These are phyloP conservation scores for Trichonephila inaurata DNA, from an alignment of 1,140 invertebrate species.

Conservation along the genomic window DNA sequence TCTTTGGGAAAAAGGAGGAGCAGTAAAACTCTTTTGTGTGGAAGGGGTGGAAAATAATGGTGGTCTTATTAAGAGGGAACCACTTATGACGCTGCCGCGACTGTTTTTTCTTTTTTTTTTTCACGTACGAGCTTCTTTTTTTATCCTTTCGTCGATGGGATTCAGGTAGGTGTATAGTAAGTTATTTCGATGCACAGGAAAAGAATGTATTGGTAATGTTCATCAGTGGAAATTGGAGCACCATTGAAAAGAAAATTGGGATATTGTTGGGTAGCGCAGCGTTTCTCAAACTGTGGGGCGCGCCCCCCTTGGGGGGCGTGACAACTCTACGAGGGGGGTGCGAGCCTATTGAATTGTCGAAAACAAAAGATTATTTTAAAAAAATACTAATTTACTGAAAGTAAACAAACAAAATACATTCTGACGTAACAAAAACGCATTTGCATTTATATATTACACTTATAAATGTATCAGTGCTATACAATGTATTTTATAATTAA, in stretches of 20 bases:
- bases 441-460: too few species aligned
- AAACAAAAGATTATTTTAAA: too few species aligned
- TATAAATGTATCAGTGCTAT: too few species aligned
- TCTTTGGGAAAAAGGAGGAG: constrained; percentile 17
- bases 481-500: too few species aligned
- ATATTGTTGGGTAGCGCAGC: background rate
- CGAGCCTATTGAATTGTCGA: too few species aligned
- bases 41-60: constrained; percentile 38
- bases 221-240: background rate
- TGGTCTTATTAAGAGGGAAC: constrained; percentile 48
- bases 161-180: background rate
- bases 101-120: constrained; percentile 10
- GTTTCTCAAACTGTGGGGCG: too few species aligned
- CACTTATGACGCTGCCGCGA: constrained; percentile 11
- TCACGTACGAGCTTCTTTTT: background rate
- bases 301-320: too few species aligned
- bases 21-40: constrained; percentile 39
- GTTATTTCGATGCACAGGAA: background rate
- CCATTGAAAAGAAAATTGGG: background rate
- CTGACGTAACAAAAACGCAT: too few species aligned
- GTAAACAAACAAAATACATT: too few species aligned
- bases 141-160: background rate
- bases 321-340: too few species aligned
- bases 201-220: background rate
- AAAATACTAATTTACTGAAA: too few species aligned